phyloP scores from a whole-genome alignment of 2,113 vertebrate species.

The Thunnus thynnus region DNA sequence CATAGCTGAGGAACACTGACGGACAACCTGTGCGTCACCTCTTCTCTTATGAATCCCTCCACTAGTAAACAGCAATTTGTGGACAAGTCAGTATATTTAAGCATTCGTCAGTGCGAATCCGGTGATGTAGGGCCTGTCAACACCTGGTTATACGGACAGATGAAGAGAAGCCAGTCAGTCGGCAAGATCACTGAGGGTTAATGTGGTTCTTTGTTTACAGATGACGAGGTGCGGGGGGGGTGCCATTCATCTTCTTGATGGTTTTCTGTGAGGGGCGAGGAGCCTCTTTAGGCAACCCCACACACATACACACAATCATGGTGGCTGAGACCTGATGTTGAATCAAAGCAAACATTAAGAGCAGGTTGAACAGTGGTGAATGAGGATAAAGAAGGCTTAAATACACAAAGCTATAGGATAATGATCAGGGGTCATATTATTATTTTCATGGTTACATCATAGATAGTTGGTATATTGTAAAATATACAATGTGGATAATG shows the following conservation, averaged over 20 bases:
- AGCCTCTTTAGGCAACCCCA: not conserved
- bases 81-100: not conserved
- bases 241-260: conserved; percentile 24
- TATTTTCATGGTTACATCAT: not conserved
- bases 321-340: too few relatives aligned
- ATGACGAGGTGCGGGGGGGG: conserved; percentile 8
- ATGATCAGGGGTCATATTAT: too few relatives aligned
- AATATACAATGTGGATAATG: too few relatives aligned
- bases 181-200: conserved; percentile 12
- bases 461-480: not conserved
- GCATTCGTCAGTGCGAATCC: not conserved
- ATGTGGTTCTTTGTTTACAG: conserved; percentile 38
- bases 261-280: not conserved
- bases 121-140: not conserved
- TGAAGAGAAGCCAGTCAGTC: not conserved
- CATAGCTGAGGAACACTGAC: not conserved
- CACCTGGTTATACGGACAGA: conserved; percentile 31
- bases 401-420: too few relatives aligned
- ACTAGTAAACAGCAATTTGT: not conserved
- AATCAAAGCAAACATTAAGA: too few relatives aligned
- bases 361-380: too few relatives aligned
- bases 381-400: too few relatives aligned
- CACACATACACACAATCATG: not conserved
- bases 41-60: not conserved
- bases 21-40: not conserved